These are phyloP conservation scores for Oxygymnocypris stewartii DNA, from an alignment of 2,113 vertebrate species.

Conservation along the genomic window DNA sequence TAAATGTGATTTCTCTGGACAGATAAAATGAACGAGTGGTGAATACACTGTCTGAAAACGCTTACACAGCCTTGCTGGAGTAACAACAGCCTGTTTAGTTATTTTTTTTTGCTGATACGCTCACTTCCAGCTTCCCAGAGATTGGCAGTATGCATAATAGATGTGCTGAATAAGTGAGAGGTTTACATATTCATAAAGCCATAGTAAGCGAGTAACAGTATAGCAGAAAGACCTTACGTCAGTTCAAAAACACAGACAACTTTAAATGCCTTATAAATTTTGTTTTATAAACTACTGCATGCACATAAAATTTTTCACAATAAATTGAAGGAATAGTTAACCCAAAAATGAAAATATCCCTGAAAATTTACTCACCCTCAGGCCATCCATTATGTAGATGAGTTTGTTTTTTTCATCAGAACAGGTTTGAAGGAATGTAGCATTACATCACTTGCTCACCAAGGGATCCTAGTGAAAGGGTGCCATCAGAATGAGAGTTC, in stretches of 20 bases:
- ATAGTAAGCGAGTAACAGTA: neutral
- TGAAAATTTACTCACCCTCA: neutral
- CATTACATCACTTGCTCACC: neutral
- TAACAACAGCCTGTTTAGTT: neutral
- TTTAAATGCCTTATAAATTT: neutral
- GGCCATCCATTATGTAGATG: neutral
- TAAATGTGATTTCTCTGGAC: neutral
- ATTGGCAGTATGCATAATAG: constrained; percentile 29
- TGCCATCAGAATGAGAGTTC: neutral
- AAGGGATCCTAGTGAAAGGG: neutral
- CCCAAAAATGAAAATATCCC: neutral
- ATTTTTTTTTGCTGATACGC: constrained; percentile 12
- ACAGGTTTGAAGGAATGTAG: neutral
- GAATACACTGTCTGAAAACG: neutral
- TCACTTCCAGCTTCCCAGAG: neutral
- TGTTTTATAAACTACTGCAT: neutral
- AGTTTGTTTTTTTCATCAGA: neutral
- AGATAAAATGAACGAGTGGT: neutral
- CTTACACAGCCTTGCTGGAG: neutral
- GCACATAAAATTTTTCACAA: neutral
- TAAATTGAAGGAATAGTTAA: neutral
- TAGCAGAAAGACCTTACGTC: neutral
- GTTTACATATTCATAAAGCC: constrained; percentile 35
- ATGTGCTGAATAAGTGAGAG: constrained; percentile 14
- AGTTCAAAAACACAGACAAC: neutral